Percentiles rank a stretch among this genome's conserved stretches.
These are phyloP conservation scores for Holothuria scabra DNA, from an alignment of 53 echinoderm and acorn worm species.

Conservation along the genomic window DNA sequence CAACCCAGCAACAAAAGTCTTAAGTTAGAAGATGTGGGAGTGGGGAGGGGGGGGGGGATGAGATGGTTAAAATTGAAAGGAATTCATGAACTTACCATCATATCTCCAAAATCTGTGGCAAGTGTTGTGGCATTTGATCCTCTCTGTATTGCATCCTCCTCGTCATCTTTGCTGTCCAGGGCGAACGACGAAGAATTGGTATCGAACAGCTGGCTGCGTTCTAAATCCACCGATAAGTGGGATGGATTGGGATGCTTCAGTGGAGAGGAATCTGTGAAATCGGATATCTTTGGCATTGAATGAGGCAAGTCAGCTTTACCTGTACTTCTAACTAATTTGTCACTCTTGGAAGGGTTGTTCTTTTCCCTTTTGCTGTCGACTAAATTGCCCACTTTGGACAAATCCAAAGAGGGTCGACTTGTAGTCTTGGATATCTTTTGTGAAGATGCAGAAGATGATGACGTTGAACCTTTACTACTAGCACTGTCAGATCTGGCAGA, in stretches of 20 bases:
- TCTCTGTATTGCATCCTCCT: background rate
- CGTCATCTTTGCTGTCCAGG: background rate
- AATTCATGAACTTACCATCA: too few species aligned
- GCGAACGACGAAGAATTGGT: constrained; percentile 1
- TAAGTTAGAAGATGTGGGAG: too few species aligned
- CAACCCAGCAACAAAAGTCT: too few species aligned
- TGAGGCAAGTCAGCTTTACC: constrained; percentile 17
- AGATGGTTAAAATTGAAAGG: too few species aligned
- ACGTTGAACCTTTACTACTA: constrained; percentile 6
- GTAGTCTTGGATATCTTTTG: too few species aligned
- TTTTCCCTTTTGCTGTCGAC: constrained; percentile 3
- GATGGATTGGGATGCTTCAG: background rate
- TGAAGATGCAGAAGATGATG: too few species aligned
- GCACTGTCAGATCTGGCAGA: background rate
- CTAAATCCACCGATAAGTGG: background rate
- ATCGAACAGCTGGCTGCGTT: background rate
- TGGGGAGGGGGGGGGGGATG: too few species aligned
- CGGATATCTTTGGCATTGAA: background rate
- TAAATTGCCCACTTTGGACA: background rate
- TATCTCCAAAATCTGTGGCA: constrained; percentile 7
- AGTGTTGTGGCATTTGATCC: constrained; percentile 18
- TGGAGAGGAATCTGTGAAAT: too few species aligned
- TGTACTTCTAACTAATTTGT: background rate
- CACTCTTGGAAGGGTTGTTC: background rate
- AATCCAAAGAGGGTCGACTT: background rate